phyloP scores from a whole-genome alignment of 2,888 invertebrate genomes.

The Calliopum simillimum region DNA sequence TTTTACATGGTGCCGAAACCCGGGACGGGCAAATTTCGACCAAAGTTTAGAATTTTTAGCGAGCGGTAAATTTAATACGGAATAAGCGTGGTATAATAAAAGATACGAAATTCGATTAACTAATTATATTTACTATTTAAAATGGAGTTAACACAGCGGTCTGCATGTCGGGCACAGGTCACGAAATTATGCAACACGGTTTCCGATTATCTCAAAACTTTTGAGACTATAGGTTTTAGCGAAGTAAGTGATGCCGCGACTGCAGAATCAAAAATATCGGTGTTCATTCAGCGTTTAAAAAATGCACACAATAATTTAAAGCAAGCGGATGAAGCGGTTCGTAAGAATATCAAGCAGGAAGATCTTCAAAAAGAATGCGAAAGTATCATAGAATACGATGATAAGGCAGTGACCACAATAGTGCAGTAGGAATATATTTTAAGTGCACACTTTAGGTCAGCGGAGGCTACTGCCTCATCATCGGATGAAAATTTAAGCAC shows the following conservation, averaged over 20 bases:
- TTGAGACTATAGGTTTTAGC: conserved; percentile 17
- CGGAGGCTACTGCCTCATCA: neutral
- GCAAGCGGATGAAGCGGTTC: conserved; percentile 35
- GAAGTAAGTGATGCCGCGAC: conserved; percentile 2
- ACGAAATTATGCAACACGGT: conserved; percentile 36
- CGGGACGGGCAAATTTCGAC: conserved; percentile 14
- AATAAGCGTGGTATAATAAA: no score
- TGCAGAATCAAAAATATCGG: neutral
- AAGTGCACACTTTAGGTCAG: conserved; percentile 10
- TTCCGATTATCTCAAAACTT: conserved; percentile 31
- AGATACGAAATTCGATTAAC: no score
- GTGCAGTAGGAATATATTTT: conserved; percentile 27
- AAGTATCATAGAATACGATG: conserved; percentile 35
- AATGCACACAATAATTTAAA: conserved; percentile 35
- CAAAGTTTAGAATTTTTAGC: neutral
- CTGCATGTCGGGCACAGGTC: conserved; percentile 22
- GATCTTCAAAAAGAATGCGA: conserved; percentile 26
- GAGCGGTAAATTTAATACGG: neutral
- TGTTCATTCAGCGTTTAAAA: neutral
- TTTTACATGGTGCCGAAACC: conserved; percentile 34
- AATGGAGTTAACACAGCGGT: conserved; percentile 28
- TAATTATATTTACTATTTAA: no score
- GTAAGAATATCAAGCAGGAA: conserved; percentile 22
- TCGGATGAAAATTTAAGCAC: no score
- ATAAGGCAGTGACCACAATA: conserved; percentile 29